Conservation (phyloP, 2,113 vertebrate genomes). For the Dicrurus megarhynchus region DNA sequence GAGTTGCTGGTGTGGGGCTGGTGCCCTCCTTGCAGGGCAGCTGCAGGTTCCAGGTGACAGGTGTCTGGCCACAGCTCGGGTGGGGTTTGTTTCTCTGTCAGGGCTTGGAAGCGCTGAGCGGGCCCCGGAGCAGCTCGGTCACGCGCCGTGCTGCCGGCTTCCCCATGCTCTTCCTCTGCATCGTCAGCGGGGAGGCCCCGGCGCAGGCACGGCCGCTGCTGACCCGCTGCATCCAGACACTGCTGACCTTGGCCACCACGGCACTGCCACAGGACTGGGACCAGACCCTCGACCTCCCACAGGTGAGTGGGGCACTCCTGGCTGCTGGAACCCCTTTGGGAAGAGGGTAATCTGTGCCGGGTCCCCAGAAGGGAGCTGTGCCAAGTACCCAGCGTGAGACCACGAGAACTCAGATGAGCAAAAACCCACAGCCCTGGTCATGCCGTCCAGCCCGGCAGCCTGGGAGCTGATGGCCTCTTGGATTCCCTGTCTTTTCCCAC, state of each 20-base stretch:
- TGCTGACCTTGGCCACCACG: slow-evolving; percentile 71
- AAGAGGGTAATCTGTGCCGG: background rate
- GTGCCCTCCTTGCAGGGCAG: background rate
- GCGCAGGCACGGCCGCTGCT: slow-evolving; percentile 72
- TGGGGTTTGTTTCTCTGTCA: slow-evolving; percentile 7
- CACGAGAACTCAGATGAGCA: background rate
- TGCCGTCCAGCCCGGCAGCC: rapidly evolving
- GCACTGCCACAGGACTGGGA: slow-evolving; percentile 79
- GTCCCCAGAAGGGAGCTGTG: background rate
- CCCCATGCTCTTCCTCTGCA: slow-evolving; percentile 86
- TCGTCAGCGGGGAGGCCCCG: slow-evolving; percentile 77
- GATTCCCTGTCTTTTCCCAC: background rate
- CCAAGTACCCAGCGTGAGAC: background rate
- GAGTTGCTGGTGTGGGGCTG: rapidly evolving
- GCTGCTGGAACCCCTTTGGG: background rate
- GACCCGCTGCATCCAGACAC: slow-evolving; percentile 65
- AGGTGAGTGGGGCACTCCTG: slow-evolving; percentile 56
- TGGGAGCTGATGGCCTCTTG: background rate
- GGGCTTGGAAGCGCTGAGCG: slow-evolving; percentile 76
- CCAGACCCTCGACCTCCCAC: slow-evolving; percentile 86
- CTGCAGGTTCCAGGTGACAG: background rate
- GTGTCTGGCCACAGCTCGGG: background rate
- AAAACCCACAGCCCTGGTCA: rapidly evolving
- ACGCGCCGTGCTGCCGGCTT: slow-evolving; percentile 84
- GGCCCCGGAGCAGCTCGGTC: slow-evolving; percentile 78